Conservation (phyloP, 2,797 vertebrate species). For the Phoebastria nigripes region DNA sequence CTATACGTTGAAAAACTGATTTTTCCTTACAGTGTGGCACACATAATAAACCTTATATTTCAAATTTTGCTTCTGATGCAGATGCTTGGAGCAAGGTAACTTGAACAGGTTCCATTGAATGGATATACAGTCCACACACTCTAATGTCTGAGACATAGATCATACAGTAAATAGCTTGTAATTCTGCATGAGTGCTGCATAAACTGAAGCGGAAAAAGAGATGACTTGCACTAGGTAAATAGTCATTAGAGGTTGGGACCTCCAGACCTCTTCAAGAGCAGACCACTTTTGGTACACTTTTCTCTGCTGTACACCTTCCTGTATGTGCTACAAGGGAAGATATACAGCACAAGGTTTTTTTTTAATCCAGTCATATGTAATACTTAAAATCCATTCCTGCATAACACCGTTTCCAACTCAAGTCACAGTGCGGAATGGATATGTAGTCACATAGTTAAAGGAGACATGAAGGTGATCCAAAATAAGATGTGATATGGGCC, state of each 20-base stretch:
- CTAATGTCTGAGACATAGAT: background rate
- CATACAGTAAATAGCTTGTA: background rate
- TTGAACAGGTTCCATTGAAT: background rate
- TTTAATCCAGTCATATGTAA: background rate
- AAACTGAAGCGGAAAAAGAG: background rate
- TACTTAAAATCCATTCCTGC: background rate
- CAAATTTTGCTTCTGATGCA: background rate
- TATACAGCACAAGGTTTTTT: accelerated
- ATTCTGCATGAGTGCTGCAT: background rate
- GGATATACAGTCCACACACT: background rate
- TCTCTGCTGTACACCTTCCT: background rate
- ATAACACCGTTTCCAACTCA: background rate
- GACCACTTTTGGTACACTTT: background rate
- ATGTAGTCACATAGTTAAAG: background rate
- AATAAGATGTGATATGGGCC: background rate
- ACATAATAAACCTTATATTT: background rate
- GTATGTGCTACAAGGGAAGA: background rate
- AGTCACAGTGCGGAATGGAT: background rate
- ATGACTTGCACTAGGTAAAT: background rate
- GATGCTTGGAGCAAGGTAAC: background rate
- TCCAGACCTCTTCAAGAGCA: background rate
- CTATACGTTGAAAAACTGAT: background rate
- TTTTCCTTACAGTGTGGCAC: background rate
- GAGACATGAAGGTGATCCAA: background rate
- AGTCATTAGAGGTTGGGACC: background rate